Evolutionary conservation across 2,888 invertebrate genomes (phyloP), one percentile per base, ranked within the genome.

Genomic region (Orchesellides sinensis): DNA sequence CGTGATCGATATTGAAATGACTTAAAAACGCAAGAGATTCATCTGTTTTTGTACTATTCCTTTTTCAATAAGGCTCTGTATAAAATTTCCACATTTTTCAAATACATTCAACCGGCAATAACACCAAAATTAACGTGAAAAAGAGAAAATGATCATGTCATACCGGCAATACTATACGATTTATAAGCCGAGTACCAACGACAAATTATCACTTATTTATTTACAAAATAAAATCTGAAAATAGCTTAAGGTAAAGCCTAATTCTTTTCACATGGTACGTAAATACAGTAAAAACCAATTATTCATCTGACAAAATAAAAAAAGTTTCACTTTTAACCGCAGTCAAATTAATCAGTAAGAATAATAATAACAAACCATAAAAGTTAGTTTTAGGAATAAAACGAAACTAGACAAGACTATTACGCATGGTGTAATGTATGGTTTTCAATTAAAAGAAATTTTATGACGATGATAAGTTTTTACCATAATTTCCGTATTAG

Each of bases 281-380:
- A 65, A 74, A 74, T 52, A 52, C 32, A 68, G 66, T 79, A 63
- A 69, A 65, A 79, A 49, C 63, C 69, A 79, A 79, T 70, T 70
- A 69, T 79, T 79, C 63, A 65, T 32, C 63, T 79, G 78, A 61
- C 78, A 79, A 70, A 79, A 79, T 70, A 79, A 70, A 68, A 68
- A 70, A 61, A 77, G 68, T 79, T 79, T 79, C 78, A 79, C 78
- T 79, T 79, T 79, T 79, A 79, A 79, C 78, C 78, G 56, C 78
- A 79, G 25, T 47, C 66, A 54, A 54, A 54, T 12, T 54, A 21
- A 54, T 54, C 54, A 54, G 54, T 23, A 21, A n/a, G n/a, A n/a
- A n/a, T n/a, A n/a, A 21, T 25, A 19, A 54, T 54, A 54, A 54
- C 54, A 54, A 25, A 54, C 25, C 49, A 19, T 49, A 19, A 49